Evolutionary conservation across 2,888 invertebrate species (phyloP).

Genomic region (Fabriciana adippe): DNA sequence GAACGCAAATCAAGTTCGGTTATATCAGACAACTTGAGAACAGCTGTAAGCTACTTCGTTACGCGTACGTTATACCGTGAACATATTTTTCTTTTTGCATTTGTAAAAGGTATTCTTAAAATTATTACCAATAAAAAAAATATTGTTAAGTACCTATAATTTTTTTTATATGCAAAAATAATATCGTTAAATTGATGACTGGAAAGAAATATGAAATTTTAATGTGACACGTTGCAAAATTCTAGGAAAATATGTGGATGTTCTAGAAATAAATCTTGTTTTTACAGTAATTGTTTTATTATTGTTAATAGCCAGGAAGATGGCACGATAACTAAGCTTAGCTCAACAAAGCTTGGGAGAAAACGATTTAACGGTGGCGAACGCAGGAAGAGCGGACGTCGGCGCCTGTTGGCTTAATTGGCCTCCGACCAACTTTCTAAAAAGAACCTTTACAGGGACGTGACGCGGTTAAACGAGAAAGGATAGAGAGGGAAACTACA

Average conservation of each 20-base stretch:
- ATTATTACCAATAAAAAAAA: too few relatives aligned
- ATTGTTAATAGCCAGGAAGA: too few relatives aligned
- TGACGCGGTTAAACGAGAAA: constrained; percentile 59
- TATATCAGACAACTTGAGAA: constrained; percentile 17
- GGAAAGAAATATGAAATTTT: too few relatives aligned
- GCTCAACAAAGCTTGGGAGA: constrained; percentile 49
- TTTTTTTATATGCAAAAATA: too few relatives aligned
- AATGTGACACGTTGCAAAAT: too few relatives aligned
- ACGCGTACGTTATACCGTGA: neutral
- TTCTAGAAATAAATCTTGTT: constrained; percentile 2
- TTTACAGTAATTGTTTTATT: too few relatives aligned
- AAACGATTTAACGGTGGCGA: constrained; percentile 53
- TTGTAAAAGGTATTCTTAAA: constrained; percentile 2
- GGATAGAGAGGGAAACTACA: constrained; percentile 50
- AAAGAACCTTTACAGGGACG: constrained; percentile 57
- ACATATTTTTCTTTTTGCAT: neutral
- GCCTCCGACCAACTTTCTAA: constrained; percentile 66
- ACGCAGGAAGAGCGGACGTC: constrained; percentile 58
- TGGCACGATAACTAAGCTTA: constrained; percentile 40
- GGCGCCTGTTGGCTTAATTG: constrained; percentile 70
- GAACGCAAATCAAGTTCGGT: constrained; percentile 19
- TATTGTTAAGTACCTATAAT: too few relatives aligned
- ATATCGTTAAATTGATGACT: too few relatives aligned
- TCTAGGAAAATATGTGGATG: constrained; percentile 12
- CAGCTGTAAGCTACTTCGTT: neutral